phyloP scores from a whole-genome alignment of 2,888 invertebrate genomes.

The Danaus chrysippus region DNA sequence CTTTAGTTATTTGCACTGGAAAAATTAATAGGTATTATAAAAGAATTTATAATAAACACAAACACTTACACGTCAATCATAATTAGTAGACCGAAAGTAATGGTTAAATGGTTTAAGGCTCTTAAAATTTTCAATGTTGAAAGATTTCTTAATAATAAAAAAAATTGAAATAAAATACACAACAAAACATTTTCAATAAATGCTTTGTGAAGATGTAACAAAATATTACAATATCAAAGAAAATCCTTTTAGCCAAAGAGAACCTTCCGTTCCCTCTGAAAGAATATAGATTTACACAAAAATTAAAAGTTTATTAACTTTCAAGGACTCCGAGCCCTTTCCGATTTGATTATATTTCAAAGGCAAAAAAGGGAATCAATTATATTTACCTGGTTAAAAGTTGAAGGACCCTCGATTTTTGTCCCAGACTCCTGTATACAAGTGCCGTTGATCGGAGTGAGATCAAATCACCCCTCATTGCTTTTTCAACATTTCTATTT shows the following conservation, averaged over 20 bases:
- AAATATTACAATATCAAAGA: conserved; percentile 5
- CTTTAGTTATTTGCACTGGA: too few species aligned
- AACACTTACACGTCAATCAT: too few species aligned
- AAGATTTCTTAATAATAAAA: too few species aligned
- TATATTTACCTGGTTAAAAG: conserved; percentile 80
- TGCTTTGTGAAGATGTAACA: not conserved
- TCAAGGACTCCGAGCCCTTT: conserved; percentile 5
- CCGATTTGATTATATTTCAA: conserved; percentile 4
- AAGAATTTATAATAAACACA: too few species aligned
- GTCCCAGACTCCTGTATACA: conserved; percentile 82
- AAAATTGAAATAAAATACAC: not conserved
- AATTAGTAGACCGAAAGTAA: too few species aligned
- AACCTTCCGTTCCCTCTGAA: not conserved
- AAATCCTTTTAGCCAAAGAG: not conserved
- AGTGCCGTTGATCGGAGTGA: conserved; percentile 82
- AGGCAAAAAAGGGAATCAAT: conserved; percentile 2
- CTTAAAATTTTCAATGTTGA: too few species aligned
- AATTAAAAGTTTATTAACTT: conserved; percentile 15
- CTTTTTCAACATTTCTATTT: conserved; percentile 47
- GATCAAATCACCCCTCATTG: conserved; percentile 79
- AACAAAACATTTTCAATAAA: not conserved
- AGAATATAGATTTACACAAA: conserved; percentile 6
- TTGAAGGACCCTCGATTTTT: conserved; percentile 83
- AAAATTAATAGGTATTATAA: too few species aligned
- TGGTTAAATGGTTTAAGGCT: too few species aligned